Base-by-base conservation (phyloP, 2,797 vertebrate genomes). In the Microctenopoma steveboyesi region DNA sequence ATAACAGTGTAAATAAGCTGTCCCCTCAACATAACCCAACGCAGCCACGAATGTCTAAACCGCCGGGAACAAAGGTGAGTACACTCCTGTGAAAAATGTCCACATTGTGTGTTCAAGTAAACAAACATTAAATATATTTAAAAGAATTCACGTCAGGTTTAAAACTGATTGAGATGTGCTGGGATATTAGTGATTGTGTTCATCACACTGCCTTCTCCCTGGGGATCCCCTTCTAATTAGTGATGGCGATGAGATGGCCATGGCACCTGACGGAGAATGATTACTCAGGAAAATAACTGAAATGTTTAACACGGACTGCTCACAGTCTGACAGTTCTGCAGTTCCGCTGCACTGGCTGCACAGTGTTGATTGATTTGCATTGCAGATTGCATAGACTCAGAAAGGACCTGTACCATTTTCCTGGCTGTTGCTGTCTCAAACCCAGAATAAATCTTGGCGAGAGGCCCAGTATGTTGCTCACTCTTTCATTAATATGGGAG, bases 261-360 rank as follows among this genome's bases (percentile, higher is more conserved):
- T 65, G 69, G 73, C 78, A 87, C 81, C 88, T 91, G 90, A 92
- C 91, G 86, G 86, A 91, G 73, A 85, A 93, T 92, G 77, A 69
- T 79, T 76, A 59, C 76, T 78, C 59, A 59, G 50, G 76, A 63
- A 76, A 71, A 86, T 78, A 68, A 52, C 62, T 30, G 81, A 92
- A 78, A 16, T 76, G 86, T 89, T 86, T 77, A 83, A 60, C 79
- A 71, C 56, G 27, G 83, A 67, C 72, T 79, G 81, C 68, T 79
- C 73, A 69, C 67, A 81, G 77, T 61, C 69, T 39, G 70, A 69
- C 75, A 68, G 76, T 55, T 71, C 74, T 79, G 72, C 79, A 48
- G 71, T 47, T 72, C 72, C 63, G 55, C 78, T 74, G 77, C 64
- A 53, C 61, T 10, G 73, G 67, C 81, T 63, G 40, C 72, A 71